phyloP scores from a whole-genome alignment of 2,113 vertebrate species.

The Mixornis gularis region DNA sequence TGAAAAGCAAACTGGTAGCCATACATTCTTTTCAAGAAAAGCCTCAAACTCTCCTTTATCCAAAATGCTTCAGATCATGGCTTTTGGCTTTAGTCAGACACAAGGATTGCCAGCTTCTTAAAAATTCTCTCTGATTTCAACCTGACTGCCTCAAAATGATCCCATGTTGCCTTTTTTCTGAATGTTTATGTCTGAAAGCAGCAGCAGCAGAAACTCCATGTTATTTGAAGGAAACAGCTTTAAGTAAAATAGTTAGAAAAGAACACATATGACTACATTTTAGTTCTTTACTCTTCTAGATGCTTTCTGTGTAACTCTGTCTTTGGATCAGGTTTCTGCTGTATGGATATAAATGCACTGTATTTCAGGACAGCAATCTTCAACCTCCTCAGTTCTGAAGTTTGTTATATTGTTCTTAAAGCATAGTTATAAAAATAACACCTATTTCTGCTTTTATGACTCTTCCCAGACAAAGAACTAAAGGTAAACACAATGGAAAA shows the following conservation, averaged over 20 bases:
- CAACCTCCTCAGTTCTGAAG: neutral
- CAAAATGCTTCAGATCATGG: neutral
- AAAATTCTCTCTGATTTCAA: constrained; percentile 44
- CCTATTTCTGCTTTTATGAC: neutral
- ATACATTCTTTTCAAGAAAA: neutral
- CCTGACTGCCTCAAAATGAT: constrained; percentile 20
- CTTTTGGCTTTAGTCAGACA: neutral
- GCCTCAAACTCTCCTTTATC: neutral
- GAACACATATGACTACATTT: neutral
- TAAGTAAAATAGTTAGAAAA: neutral
- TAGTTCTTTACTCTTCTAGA: neutral
- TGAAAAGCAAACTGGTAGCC: neutral
- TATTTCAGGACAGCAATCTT: neutral
- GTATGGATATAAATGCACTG: neutral
- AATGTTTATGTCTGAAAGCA: constrained; percentile 32
- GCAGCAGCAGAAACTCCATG: neutral
- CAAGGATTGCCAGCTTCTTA: neutral
- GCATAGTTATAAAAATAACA: neutral
- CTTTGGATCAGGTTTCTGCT: neutral
- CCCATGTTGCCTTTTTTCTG: constrained; percentile 8
- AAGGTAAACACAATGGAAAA: neutral
- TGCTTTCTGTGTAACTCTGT: neutral
- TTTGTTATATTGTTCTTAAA: neutral
- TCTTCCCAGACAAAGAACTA: neutral
- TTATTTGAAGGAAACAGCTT: neutral